Evolutionary conservation across 2,888 invertebrate species (phyloP).

Genomic region (Drosophila anomelani): DNA sequence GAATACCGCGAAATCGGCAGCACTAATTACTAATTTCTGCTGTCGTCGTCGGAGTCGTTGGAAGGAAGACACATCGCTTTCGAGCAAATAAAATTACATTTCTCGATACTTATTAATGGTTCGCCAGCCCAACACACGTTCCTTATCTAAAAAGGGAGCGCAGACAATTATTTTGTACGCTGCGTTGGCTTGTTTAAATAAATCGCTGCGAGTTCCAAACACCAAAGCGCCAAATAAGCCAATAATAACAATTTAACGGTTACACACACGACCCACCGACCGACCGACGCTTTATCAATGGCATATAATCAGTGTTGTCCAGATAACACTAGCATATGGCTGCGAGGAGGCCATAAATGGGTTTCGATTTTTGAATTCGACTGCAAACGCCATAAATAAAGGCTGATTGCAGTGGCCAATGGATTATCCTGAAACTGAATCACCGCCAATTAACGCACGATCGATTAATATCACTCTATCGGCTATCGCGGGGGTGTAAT

Average conservation of each 20-base stretch:
- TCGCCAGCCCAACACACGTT: slow-evolving; percentile 13
- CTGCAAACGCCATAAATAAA: slow-evolving; percentile 6
- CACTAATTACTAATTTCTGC: slow-evolving; percentile 64
- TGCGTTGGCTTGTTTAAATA: slow-evolving; percentile 44
- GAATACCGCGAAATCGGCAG: slow-evolving; percentile 39
- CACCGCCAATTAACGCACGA: background rate
- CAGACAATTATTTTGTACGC: slow-evolving; percentile 52
- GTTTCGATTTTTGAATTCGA: slow-evolving; percentile 13
- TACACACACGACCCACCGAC: slow-evolving; percentile 30
- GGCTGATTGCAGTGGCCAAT: background rate
- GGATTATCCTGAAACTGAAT: slow-evolving; percentile 35
- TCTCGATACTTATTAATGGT: slow-evolving; percentile 61
- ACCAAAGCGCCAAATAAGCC: slow-evolving; percentile 59
- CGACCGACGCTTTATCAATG: slow-evolving; percentile 30
- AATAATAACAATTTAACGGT: slow-evolving; percentile 71
- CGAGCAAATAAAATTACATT: slow-evolving; percentile 60
- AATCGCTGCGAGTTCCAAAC: slow-evolving; percentile 37
- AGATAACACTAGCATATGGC: slow-evolving; percentile 40
- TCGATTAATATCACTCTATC: slow-evolving; percentile 6
- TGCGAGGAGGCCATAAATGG: slow-evolving; percentile 27
- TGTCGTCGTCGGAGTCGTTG: slow-evolving; percentile 16
- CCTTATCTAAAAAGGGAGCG: slow-evolving; percentile 58
- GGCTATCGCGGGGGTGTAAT: slow-evolving; percentile 20
- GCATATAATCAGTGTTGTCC: slow-evolving; percentile 43
- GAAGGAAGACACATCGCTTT: slow-evolving; percentile 29